Base-by-base conservation (phyloP, 2,888 invertebrate species). In the Noctua janthe region DNA sequence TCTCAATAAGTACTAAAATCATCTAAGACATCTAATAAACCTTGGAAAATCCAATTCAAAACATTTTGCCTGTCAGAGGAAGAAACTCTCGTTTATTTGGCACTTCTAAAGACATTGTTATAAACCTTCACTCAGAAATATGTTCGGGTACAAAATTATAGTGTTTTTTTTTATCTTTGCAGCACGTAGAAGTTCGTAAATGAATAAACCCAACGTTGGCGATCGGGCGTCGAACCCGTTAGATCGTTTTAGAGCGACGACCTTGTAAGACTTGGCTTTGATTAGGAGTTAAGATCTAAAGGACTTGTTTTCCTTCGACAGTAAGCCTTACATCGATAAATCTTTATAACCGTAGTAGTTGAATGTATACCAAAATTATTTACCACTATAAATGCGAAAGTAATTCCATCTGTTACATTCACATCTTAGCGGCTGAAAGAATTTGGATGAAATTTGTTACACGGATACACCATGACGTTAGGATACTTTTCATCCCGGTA, bases 181-280 rank as follows among this genome's bases (percentile, higher is more conserved):
- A 78, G 79, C 77, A 86, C 77, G 82, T 82, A 87, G 78, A 85
- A 89, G 77, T 88, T 89, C 73, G 84, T 86, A 85, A 88, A 86
- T 85, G 88, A 91, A 87, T 83, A 89, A 89, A 90, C 85, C 87
- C 85, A 88, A 89, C 87, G 90, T 88, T 89, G 88, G 84, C 89
- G 93, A 91, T 92, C 95, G 96, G 95, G 84, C 96, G 92, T 93
- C 95, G 96, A 96, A 96, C 96, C 94, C 96, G 95, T 93, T 94
- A 94, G 90, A 93, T 93, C 94, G 93, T 95, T 95, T 95, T 94
- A 94, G 96, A 96, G 91, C 95, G 93, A 94, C 94, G 95, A 95
- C 96, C 96, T 96, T 95, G 95, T 87, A 88, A 91, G 90, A 88
- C 87, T 90, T 80, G 82, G 82, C 81, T 88, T 83, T 81, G 85